Conservation (phyloP, 1,140 invertebrate species). For the Babylonia areolata region DNA sequence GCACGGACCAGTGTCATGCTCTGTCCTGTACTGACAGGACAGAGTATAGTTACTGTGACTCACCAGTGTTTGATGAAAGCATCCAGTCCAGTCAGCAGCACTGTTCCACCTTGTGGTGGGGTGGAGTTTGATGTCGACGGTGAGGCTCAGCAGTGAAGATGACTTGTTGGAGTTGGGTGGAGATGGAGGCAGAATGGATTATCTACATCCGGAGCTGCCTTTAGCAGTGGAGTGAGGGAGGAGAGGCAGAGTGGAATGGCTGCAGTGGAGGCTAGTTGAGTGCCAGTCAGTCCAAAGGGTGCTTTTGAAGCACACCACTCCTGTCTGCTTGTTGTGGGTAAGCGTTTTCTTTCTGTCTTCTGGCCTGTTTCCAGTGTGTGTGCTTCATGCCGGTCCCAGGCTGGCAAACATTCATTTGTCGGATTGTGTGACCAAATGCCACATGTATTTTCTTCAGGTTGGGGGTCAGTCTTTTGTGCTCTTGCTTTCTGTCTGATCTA, state of each 20-base stretch:
- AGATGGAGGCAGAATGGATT: no score
- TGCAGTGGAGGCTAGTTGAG: not conserved
- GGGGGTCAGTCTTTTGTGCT: not conserved
- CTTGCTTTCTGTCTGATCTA: not conserved
- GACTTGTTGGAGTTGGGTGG: not conserved
- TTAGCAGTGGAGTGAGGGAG: not conserved
- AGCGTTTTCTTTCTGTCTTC: constrained; percentile 11
- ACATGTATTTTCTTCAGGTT: not conserved
- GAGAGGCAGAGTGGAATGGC: not conserved
- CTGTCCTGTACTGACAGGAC: not conserved
- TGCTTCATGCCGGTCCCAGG: not conserved
- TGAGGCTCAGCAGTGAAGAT: not conserved
- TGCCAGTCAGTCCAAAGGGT: not conserved
- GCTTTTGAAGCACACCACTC: not conserved
- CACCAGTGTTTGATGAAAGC: not conserved
- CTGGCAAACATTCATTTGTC: not conserved
- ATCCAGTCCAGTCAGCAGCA: not conserved
- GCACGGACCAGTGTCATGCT: not conserved
- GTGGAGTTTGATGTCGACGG: not conserved
- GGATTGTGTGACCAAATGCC: not conserved
- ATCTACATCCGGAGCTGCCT: not conserved
- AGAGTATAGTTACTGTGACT: not conserved
- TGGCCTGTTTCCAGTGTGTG: not conserved
- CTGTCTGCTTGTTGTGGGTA: not conserved
- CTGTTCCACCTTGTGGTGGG: not conserved